Conservation (phyloP, 1,140 invertebrate genomes). For the Drosophila tristis region DNA sequence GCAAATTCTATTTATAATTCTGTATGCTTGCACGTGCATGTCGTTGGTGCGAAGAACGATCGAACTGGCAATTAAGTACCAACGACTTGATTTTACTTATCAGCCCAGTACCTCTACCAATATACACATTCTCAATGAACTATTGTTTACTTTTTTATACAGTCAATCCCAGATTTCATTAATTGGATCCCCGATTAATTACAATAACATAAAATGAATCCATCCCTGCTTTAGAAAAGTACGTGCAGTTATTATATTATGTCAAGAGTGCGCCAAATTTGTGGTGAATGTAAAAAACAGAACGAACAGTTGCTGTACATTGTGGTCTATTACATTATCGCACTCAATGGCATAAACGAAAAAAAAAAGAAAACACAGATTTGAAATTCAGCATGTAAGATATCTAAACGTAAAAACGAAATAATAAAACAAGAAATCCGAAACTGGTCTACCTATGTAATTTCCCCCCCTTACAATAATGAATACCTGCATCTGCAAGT, state of each 20-base stretch:
- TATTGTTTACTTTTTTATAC: constrained; percentile 72
- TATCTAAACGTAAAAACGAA: constrained; percentile 75
- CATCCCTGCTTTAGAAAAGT: constrained; percentile 80
- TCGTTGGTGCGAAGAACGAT: constrained; percentile 44
- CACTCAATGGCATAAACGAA: constrained; percentile 58
- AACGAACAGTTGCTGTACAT: constrained; percentile 66
- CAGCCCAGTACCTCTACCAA: constrained; percentile 12
- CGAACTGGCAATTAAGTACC: constrained; percentile 28
- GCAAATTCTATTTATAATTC: constrained; percentile 42
- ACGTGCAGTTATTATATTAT: constrained; percentile 79
- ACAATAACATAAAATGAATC: constrained; percentile 76
- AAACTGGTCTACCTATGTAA: constrained; percentile 42
- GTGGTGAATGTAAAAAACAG: constrained; percentile 62
- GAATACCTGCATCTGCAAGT: constrained; percentile 21
- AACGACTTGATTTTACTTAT: constrained; percentile 38
- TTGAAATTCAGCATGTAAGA: constrained; percentile 82
- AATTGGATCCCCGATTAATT: constrained; percentile 78
- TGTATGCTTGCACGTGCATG: constrained; percentile 62
- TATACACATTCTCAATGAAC: constrained; percentile 50
- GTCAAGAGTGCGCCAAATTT: constrained; percentile 65
- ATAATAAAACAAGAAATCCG: constrained; percentile 79
- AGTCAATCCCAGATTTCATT: constrained; percentile 82
- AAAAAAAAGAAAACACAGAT: constrained; percentile 56
- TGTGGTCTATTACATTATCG: constrained; percentile 73
- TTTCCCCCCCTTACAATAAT: constrained; percentile 11